A percentile compares a stretch with the other conserved stretches of the same genome.
Conservation (phyloP, 2,888 invertebrate genomes). For the Acanthococcus lagerstroemiae region DNA sequence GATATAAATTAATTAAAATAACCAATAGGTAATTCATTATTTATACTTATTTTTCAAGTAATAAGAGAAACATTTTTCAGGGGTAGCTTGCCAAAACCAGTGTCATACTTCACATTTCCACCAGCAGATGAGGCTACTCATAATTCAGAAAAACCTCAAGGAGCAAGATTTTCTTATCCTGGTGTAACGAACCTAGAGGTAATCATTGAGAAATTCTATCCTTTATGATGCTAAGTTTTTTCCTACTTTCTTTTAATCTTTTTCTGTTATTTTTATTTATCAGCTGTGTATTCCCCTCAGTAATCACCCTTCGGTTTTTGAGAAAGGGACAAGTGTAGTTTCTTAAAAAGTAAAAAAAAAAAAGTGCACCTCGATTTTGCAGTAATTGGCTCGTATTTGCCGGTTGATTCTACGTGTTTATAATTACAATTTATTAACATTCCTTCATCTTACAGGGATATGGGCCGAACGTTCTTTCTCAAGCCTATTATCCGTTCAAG, state of each 20-base stretch:
- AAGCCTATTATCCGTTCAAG: constrained; percentile 50
- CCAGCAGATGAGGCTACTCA: not conserved
- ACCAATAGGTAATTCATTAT: constrained; percentile 1
- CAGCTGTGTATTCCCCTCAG: too few relatives aligned
- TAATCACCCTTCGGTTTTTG: too few relatives aligned
- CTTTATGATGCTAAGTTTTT: not conserved
- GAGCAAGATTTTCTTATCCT: constrained; percentile 12
- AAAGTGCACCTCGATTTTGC: too few relatives aligned
- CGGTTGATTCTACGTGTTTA: not conserved
- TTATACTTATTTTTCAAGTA: not conserved
- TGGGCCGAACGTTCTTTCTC: constrained; percentile 48
- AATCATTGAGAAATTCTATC: not conserved
- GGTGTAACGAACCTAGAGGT: constrained; percentile 8
- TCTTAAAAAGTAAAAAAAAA: too few relatives aligned
- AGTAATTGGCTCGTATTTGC: too few relatives aligned
- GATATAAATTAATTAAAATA: too few relatives aligned
- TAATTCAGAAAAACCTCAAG: constrained; percentile 8
- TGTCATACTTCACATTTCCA: constrained; percentile 34
- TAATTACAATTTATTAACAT: not conserved
- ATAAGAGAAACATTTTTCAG: constrained; percentile 21
- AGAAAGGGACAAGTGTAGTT: too few relatives aligned
- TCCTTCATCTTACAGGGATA: constrained; percentile 28
- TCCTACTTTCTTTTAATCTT: too few relatives aligned
- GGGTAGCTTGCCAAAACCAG: constrained; percentile 35
- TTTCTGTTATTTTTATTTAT: too few relatives aligned